Conservation (phyloP, 2,888 invertebrate species). For the Drosophila aldrichi region DNA sequence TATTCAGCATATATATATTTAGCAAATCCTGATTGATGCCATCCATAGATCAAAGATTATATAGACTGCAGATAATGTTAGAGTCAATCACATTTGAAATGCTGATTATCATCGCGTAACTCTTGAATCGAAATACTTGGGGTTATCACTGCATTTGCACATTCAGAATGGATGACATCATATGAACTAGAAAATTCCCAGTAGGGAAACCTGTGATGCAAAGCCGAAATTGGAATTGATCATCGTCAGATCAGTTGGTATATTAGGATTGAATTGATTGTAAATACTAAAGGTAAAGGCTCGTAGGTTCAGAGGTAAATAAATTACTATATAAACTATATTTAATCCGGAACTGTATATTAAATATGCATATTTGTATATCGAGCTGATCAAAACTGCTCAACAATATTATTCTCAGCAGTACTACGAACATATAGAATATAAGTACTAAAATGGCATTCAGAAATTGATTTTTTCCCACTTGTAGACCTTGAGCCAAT, state of each 20-base stretch:
- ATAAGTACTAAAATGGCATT: neutral
- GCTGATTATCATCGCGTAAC: neutral
- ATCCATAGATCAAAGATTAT: neutral
- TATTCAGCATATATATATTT: neutral
- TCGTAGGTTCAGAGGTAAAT: neutral
- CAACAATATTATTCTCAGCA: neutral
- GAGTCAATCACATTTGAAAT: neutral
- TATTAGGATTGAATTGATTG: neutral
- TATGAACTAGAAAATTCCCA: neutral
- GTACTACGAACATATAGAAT: neutral
- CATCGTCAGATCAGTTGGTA: neutral
- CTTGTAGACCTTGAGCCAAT: conserved; percentile 6
- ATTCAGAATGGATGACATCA: conserved; percentile 14
- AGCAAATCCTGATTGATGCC: neutral
- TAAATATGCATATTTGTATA: neutral
- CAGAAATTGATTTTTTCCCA: conserved; percentile 8
- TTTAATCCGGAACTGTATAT: too few relatives aligned
- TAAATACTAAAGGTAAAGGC: neutral
- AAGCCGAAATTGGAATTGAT: neutral
- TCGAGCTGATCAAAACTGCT: neutral
- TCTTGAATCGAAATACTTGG: neutral
- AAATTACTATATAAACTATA: neutral
- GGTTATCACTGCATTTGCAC: conserved; percentile 20
- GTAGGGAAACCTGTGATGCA: too few relatives aligned
- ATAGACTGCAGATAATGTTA: neutral